phyloP scores from a whole-genome alignment of 2,797 vertebrate species.

The Vespertilio murinus region DNA sequence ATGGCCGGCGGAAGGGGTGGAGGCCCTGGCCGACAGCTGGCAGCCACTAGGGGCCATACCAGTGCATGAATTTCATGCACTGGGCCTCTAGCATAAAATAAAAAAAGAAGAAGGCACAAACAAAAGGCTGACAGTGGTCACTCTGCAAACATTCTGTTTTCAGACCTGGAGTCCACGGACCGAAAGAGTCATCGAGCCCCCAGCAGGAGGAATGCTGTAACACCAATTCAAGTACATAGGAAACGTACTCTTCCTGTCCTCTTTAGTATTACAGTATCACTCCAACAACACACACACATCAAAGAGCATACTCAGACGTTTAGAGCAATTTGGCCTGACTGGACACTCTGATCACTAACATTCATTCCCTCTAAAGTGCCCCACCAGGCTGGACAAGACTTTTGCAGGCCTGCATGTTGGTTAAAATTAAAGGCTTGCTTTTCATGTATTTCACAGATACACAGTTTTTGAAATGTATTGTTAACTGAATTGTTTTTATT shows the following conservation, averaged over 20 bases:
- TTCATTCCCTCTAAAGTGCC: neutral
- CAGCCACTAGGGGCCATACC: no score
- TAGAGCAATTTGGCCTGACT: neutral
- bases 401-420: neutral
- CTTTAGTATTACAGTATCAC: neutral
- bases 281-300: neutral
- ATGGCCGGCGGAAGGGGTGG: no score
- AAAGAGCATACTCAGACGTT: neutral
- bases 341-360: neutral
- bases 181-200: neutral
- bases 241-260: neutral
- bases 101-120: neutral
- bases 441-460: neutral
- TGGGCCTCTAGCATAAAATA: neutral
- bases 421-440: neutral
- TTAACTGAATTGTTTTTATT: conserved; percentile 14
- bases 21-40: no score
- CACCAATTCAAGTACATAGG: no score
- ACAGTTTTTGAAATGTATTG: neutral
- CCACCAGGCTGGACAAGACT: neutral
- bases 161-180: neutral
- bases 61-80: no score
- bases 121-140: neutral
- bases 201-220: neutral
- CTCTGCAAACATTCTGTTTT: neutral